Base-by-base conservation (phyloP, 1,140 invertebrate genomes). In the Drosophila santomea region DNA sequence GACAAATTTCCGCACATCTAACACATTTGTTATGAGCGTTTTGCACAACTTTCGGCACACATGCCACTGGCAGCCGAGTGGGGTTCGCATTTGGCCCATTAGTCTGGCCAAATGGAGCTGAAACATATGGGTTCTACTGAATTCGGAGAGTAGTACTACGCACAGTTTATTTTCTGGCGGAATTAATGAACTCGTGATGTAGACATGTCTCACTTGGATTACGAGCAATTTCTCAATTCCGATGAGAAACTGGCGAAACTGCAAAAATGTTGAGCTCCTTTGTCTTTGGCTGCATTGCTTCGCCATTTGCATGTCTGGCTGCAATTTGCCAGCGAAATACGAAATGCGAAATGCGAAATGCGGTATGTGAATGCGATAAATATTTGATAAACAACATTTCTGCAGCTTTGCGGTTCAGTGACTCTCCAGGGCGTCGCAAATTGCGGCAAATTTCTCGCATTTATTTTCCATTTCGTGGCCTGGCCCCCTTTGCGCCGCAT, bases 131-230 rank as follows among this genome's bases (percentile, higher is more conserved):
- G 51, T 41, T 23, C 23, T 54, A 54, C 54, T 38, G n/a, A 20
- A 50, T 58, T 15, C 23, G 39, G 57, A 7, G 7, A 60, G 32
- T 44, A 39, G 28, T 45, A 64, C 28, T 41, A 45, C 45, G 28
- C 23, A 54, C 51, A 73, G 73, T 45, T 47, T 76, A 45, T 66
- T 56, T 52, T 38, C 39, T 45, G 14, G 61, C 14, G 58, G 68
- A 83, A 88, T 89, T 89, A 88, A 88, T 89, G 80, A 83, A 89
- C 71, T 80, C 80, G 38, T 83, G 67, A 51, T 89, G 84, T 77
- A 69, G 76, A 72, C 84, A 79, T 66, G 80, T 79, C 60, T 79
- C 52, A 55, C 75, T 71, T 43, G 74, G 62, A 88, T 88, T 69
- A 66, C 43, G 36, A 44, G 23, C 51, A 50, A 86, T 85, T 36